These are phyloP conservation scores for Helogale parvula DNA, from an alignment of 2,113 vertebrate species.

Conservation along the genomic window DNA sequence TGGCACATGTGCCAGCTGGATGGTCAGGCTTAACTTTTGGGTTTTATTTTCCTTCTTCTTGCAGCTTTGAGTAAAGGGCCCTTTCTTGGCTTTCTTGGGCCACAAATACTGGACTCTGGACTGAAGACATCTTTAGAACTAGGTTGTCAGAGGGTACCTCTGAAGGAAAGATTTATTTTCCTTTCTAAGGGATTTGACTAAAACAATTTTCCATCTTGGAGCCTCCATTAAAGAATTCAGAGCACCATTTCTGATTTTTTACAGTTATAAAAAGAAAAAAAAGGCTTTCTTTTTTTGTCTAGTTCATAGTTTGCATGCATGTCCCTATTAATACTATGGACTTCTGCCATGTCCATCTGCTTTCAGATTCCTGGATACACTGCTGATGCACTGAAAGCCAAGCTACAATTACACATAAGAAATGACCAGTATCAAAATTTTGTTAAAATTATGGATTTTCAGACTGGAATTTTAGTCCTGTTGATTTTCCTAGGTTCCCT, in stretches of 20 bases:
- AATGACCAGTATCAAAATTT: neutral
- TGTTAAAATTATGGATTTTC: slow-evolving; percentile 14
- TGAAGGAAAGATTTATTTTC: slow-evolving; percentile 35
- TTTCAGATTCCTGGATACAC: slow-evolving; percentile 60
- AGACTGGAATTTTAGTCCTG: neutral
- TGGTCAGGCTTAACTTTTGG: slow-evolving; percentile 38
- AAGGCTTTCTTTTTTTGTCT: slow-evolving; percentile 22
- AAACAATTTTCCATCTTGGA: neutral
- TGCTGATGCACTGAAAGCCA: slow-evolving; percentile 71
- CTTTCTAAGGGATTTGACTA: neutral
- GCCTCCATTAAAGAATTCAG: neutral
- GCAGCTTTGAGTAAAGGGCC: slow-evolving; percentile 51
- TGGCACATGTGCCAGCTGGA: slow-evolving; percentile 76
- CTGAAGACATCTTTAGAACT: slow-evolving; percentile 27
- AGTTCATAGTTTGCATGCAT: slow-evolving; percentile 30
- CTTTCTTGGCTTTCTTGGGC: slow-evolving; percentile 24
- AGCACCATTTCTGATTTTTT: neutral
- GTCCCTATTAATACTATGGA: neutral
- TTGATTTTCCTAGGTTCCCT: neutral
- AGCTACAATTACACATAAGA: neutral
- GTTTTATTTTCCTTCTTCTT: slow-evolving; percentile 71
- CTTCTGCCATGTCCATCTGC: neutral
- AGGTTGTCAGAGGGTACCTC: neutral
- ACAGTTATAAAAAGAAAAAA: neutral
- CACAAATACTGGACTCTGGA: neutral